phyloP scores from a whole-genome alignment of 2,797 vertebrate genomes.

The Antrozous pallidus region DNA sequence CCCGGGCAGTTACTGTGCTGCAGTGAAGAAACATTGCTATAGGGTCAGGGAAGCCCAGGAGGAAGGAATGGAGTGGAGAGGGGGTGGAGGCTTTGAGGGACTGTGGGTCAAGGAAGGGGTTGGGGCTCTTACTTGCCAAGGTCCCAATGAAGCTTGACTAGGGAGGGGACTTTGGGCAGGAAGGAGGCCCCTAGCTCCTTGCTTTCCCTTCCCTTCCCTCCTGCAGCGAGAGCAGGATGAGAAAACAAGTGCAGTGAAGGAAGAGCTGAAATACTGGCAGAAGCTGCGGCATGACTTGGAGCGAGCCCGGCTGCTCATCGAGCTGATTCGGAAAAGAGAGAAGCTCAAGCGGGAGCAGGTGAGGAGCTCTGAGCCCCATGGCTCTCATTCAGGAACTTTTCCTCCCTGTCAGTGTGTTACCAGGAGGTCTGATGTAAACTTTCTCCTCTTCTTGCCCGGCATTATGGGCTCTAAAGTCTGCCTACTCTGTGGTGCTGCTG shows the following conservation, averaged over 20 bases:
- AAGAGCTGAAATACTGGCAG: conserved; percentile 98
- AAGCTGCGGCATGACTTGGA: conserved; percentile 97
- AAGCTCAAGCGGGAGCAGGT: conserved; percentile 95
- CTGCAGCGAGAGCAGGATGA: conserved; percentile 93
- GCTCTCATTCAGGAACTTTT: background rate
- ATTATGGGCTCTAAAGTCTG: background rate
- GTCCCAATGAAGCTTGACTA: background rate
- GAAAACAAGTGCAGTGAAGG: conserved; percentile 93
- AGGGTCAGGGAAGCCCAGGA: background rate
- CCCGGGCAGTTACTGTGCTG: background rate
- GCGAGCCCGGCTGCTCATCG: conserved; percentile 93
- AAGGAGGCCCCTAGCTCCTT: background rate
- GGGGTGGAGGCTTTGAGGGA: background rate
- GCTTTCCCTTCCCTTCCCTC: background rate
- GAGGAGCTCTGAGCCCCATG: background rate
- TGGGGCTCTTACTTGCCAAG: background rate
- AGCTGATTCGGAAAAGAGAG: conserved; percentile 94
- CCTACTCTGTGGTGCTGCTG: background rate
- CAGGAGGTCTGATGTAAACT: background rate
- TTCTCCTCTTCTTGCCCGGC: background rate
- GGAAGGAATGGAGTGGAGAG: background rate
- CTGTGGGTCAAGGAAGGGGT: background rate
- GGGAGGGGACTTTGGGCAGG: background rate
- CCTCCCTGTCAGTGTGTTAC: background rate
- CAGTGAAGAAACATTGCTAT: background rate